Conservation (phyloP, 1,140 invertebrate genomes). For the Prorops nasuta region DNA sequence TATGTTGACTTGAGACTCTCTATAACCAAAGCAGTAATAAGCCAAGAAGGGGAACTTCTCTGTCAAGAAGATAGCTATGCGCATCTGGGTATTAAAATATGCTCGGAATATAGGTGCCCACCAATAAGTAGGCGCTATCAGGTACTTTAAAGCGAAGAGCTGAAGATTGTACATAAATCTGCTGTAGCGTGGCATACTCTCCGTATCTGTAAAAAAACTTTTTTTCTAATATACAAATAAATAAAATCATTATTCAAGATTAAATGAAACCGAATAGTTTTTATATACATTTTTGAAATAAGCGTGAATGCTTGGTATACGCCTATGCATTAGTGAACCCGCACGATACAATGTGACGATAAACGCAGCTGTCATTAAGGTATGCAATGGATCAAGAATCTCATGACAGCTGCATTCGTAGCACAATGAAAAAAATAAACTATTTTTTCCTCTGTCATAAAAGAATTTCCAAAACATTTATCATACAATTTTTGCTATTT, state of each 20-base stretch:
- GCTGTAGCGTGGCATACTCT: constrained; percentile 36
- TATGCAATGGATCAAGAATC: too few relatives aligned
- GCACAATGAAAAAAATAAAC: too few relatives aligned
- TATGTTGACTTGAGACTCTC: constrained; percentile 39
- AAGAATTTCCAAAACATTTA: too few relatives aligned
- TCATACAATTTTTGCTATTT: too few relatives aligned
- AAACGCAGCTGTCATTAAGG: too few relatives aligned
- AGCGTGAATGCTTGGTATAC: background rate
- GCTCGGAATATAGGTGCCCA: constrained; percentile 46
- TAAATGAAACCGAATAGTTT: background rate
- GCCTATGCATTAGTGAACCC: background rate
- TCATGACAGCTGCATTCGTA: too few relatives aligned
- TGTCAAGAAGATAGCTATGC: constrained; percentile 44
- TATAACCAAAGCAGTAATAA: constrained; percentile 37
- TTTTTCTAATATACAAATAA: too few relatives aligned
- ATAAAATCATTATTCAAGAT: too few relatives aligned
- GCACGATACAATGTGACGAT: background rate
- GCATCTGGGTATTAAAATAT: constrained; percentile 51
- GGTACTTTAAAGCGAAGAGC: constrained; percentile 45
- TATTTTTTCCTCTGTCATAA: too few relatives aligned
- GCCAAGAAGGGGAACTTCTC: constrained; percentile 47
- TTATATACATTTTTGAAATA: background rate
- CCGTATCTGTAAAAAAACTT: constrained; percentile 43
- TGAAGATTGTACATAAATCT: constrained; percentile 51
- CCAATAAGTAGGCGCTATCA: constrained; percentile 40